A percentile compares a stretch with the other conserved stretches of the same genome.
These are phyloP conservation scores for Oxyteleia sp. DNA, from an alignment of 2,888 invertebrate species.

Conservation along the genomic window DNA sequence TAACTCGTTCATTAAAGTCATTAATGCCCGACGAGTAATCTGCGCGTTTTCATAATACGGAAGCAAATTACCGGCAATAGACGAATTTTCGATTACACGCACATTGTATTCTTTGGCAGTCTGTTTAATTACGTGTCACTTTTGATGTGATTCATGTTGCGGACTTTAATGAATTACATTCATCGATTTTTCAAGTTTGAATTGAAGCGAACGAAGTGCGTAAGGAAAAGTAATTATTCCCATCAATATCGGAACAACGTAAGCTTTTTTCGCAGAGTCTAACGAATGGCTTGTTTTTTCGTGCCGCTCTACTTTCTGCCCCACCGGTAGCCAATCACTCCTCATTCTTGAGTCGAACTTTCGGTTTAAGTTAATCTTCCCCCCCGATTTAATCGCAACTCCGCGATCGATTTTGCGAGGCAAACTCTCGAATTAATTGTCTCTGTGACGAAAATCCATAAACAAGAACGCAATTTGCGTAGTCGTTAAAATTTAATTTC, in stretches of 20 bases:
- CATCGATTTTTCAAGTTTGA: slow-evolving; percentile 45
- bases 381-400: background rate
- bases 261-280: slow-evolving; percentile 33
- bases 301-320: background rate
- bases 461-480: slow-evolving; percentile 27
- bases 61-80: slow-evolving; percentile 13
- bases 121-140: slow-evolving; percentile 57
- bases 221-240: slow-evolving; percentile 65
- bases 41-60: slow-evolving; percentile 1
- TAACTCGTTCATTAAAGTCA: no score
- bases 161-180: slow-evolving; percentile 48
- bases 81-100: slow-evolving; percentile 45
- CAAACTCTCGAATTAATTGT: slow-evolving; percentile 40
- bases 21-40: no score
- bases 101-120: slow-evolving; percentile 44
- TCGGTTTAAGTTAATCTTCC: slow-evolving; percentile 20
- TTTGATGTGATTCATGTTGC: slow-evolving; percentile 48
- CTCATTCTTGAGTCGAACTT: slow-evolving; percentile 48
- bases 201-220: slow-evolving; percentile 42
- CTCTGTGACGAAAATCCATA: slow-evolving; percentile 6
- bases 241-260: slow-evolving; percentile 39
- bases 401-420: background rate
- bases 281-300: slow-evolving; percentile 17
- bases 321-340: slow-evolving; percentile 35
- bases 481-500: slow-evolving; percentile 47